A percentile compares a stretch with the other conserved stretches of the same genome.
These are phyloP conservation scores for Phylloscopus collybita DNA, from an alignment of 2,797 vertebrate genomes.

Conservation along the genomic window DNA sequence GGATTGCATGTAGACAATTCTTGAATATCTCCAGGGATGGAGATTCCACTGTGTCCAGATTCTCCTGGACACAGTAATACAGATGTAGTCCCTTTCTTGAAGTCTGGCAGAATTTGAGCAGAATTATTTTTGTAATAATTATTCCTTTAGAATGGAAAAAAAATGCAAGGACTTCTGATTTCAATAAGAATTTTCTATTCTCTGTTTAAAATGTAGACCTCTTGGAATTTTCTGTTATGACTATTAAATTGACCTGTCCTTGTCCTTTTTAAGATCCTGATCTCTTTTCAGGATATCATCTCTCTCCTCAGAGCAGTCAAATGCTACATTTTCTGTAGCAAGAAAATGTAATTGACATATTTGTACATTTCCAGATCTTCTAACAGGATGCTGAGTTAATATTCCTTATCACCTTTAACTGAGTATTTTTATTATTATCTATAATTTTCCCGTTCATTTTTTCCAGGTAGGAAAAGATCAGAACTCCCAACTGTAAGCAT, in stretches of 20 bases:
- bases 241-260: neutral
- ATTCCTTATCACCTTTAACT: neutral
- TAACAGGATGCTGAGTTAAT: neutral
- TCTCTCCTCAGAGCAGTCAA: neutral
- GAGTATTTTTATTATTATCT: neutral
- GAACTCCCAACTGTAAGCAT: neutral
- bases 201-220: neutral
- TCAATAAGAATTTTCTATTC: accelerated
- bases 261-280: neutral
- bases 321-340: neutral
- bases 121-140: neutral
- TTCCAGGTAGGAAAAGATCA: neutral
- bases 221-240: neutral
- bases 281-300: neutral
- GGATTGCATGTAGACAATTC: neutral
- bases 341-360: neutral
- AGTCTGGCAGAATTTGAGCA: neutral
- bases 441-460: neutral
- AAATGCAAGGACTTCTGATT: neutral
- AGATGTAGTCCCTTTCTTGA: neutral
- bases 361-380: neutral
- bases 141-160: neutral
- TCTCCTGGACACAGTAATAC: neutral
- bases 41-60: neutral
- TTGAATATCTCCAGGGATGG: neutral